Percentiles rank a stretch among this genome's conserved stretches.
Evolutionary conservation across 2,113 vertebrate genomes (phyloP).

Genomic region (Synodontis membranacea): DNA sequence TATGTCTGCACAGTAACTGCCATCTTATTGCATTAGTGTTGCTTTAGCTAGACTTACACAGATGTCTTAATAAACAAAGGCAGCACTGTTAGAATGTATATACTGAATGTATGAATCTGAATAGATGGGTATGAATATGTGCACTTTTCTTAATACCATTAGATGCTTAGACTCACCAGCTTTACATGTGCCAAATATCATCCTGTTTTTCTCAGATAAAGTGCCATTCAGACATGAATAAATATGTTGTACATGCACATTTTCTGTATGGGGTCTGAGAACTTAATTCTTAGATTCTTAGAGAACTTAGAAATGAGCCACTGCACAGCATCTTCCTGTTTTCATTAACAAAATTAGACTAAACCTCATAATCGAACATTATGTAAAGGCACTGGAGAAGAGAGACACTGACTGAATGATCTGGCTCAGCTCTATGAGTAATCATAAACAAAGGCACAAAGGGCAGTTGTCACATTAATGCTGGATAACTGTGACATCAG

Average conservation of each 20-base stretch:
- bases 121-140: not conserved
- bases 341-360: not conserved
- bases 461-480: not conserved
- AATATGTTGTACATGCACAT: not conserved
- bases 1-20: not conserved
- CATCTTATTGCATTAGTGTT: not conserved
- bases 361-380: not conserved
- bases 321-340: not conserved
- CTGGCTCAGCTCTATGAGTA: constrained; percentile 7
- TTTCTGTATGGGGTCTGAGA: not conserved
- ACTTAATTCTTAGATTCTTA: no score
- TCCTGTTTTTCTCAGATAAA: constrained; percentile 1
- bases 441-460: constrained; percentile 11
- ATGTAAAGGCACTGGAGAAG: not conserved
- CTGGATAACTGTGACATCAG: constrained; percentile 17
- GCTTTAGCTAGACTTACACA: not conserved
- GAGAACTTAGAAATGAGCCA: not conserved
- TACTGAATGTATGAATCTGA: not conserved
- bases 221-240: not conserved
- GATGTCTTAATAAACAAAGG: not conserved
- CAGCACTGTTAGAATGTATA: not conserved
- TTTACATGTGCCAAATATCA: not conserved
- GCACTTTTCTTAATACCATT: not conserved
- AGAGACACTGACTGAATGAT: not conserved
- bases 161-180: not conserved